Percentiles rank a stretch among this genome's conserved stretches.
Conservation (phyloP, 2,888 invertebrate genomes). For the Oscheius onirici region DNA sequence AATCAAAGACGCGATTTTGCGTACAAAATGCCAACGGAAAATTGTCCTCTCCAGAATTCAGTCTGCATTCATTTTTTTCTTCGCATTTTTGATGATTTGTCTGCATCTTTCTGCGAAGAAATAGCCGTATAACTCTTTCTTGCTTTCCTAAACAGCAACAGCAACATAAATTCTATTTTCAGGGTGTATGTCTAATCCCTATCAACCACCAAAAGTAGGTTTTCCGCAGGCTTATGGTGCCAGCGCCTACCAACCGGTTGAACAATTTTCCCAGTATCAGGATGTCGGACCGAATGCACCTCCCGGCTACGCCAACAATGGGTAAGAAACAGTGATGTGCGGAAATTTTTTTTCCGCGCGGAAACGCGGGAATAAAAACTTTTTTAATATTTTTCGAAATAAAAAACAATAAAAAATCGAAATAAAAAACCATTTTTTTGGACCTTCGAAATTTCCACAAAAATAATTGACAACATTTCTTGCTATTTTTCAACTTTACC, state of each 20-base stretch:
- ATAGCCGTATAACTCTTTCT: not conserved
- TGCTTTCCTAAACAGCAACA: not conserved
- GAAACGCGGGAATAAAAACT: too few species aligned
- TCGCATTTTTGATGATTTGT: not conserved
- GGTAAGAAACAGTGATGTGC: slow-evolving; percentile 10
- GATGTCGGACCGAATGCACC: not conserved
- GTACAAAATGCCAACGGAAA: too few species aligned
- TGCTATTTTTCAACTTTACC: too few species aligned
- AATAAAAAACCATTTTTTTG: too few species aligned
- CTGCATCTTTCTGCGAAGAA: not conserved
- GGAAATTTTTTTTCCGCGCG: too few species aligned
- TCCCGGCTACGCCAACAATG: not conserved
- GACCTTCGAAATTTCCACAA: too few species aligned
- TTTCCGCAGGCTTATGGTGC: slow-evolving; percentile 51
- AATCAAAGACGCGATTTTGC: too few species aligned
- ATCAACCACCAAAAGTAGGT: slow-evolving; percentile 37
- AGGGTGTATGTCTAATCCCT: slow-evolving; percentile 17
- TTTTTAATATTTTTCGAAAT: too few species aligned
- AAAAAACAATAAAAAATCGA: too few species aligned
- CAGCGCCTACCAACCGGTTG: slow-evolving; percentile 20
- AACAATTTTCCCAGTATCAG: slow-evolving; percentile 18
- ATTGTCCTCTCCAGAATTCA: too few species aligned
- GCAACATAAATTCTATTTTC: not conserved
- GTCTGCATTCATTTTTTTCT: not conserved
- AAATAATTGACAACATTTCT: too few species aligned